A percentile compares a stretch with the other conserved stretches of the same genome.
Conservation (phyloP, 2,797 vertebrate genomes). For the Cheirogaleus major region DNA sequence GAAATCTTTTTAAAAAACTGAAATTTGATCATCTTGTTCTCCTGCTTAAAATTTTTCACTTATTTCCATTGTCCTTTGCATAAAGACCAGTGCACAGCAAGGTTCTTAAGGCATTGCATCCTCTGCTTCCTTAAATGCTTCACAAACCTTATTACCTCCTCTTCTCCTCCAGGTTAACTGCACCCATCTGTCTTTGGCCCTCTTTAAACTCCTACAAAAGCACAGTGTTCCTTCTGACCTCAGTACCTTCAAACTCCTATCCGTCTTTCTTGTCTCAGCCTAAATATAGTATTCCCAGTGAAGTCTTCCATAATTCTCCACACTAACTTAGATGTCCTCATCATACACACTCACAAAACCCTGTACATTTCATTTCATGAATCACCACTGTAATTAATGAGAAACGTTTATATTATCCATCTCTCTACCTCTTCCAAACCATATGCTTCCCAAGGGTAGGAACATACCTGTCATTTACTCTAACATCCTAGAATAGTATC, state of each 20-base stretch:
- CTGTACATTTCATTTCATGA: neutral
- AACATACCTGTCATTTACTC: neutral
- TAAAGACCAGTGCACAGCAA: neutral
- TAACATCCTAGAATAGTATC: neutral
- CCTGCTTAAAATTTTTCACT: neutral
- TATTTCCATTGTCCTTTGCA: neutral
- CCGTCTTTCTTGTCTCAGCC: neutral
- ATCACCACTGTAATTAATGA: neutral
- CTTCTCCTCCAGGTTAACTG: neutral
- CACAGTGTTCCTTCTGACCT: neutral
- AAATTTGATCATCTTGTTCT: neutral
- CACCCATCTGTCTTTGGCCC: too few relatives aligned
- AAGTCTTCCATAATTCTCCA: neutral
- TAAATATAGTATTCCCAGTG: neutral
- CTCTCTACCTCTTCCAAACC: neutral
- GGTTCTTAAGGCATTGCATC: neutral
- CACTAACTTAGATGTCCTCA: neutral
- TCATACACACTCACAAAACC: neutral
- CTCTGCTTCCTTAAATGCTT: neutral
- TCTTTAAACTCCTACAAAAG: neutral
- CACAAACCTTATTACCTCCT: neutral
- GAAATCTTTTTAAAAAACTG: neutral
- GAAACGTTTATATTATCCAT: neutral
- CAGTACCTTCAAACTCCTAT: neutral
- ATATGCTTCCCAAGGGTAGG: rapidly evolving